Conservation (phyloP, 2,113 vertebrate species). For the Callorhinus ursinus region DNA sequence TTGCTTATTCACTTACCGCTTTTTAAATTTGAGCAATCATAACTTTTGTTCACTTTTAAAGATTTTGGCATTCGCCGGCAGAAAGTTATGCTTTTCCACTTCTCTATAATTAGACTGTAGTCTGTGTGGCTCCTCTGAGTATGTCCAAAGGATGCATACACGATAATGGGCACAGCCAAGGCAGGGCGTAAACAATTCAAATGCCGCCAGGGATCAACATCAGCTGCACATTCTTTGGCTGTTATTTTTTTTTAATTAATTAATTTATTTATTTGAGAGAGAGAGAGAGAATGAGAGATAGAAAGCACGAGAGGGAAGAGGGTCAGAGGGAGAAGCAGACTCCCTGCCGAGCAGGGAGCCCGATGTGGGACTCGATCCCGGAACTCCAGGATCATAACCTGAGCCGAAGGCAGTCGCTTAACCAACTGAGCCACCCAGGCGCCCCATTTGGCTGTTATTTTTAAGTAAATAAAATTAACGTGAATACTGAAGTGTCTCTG, state of each 20-base stretch:
- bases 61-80: not conserved
- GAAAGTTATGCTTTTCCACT: slow-evolving; percentile 28
- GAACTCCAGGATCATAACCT: too few species aligned
- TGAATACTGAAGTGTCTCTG: slow-evolving; percentile 36
- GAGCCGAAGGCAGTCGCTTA: too few species aligned
- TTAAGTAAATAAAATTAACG: slow-evolving; percentile 64
- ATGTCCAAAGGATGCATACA: slow-evolving; percentile 37
- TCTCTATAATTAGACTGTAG: slow-evolving; percentile 57
- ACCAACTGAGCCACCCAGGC: too few species aligned
- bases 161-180: not conserved
- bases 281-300: too few species aligned
- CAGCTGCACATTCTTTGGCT: slow-evolving; percentile 47
- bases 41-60: slow-evolving; percentile 11
- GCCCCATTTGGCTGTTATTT: slow-evolving; percentile 69
- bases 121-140: slow-evolving; percentile 1
- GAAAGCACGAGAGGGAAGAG: too few species aligned
- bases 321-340: too few species aligned
- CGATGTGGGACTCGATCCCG: too few species aligned
- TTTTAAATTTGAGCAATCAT: slow-evolving; percentile 23
- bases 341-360: too few species aligned
- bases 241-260: too few species aligned
- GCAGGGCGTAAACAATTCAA: slow-evolving; percentile 43
- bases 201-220: not conserved
- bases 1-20: not conserved
- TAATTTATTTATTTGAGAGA: too few species aligned